Evolutionary conservation across 2,113 vertebrate species (phyloP).

Genomic region (Aspidoscelis tigris): DNA sequence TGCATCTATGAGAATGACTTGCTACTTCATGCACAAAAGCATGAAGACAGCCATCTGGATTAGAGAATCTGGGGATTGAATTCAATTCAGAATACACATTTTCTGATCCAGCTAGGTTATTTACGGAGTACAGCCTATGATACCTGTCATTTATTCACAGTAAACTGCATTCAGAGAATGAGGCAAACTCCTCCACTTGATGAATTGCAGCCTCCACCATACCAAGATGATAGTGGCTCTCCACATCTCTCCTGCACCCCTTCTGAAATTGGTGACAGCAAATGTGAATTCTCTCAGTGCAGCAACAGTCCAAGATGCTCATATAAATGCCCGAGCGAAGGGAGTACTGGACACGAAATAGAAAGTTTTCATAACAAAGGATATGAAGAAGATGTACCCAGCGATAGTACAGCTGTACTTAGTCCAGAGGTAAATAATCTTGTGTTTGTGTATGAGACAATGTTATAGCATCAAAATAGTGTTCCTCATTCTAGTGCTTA

Average conservation of each 20-base stretch:
- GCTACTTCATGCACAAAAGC: neutral
- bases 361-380: conserved; percentile 94
- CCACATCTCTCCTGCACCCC: conserved; percentile 94
- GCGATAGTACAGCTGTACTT: conserved; percentile 95
- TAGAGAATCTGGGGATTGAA: conserved; percentile 20
- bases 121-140: conserved; percentile 38
- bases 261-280: conserved; percentile 91
- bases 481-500: too few species aligned
- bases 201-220: conserved; percentile 94
- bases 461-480: too few species aligned
- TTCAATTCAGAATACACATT: neutral
- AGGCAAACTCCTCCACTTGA: conserved; percentile 93
- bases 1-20: neutral
- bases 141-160: conserved; percentile 77
- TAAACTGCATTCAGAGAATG: conserved; percentile 97
- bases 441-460: neutral
- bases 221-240: conserved; percentile 95
- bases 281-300: conserved; percentile 89
- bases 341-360: conserved; percentile 85
- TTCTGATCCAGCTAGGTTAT: neutral
- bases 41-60: neutral
- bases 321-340: conserved; percentile 92
- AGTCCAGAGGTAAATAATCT: conserved; percentile 89
- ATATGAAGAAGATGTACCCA: conserved; percentile 94
- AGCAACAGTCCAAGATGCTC: conserved; percentile 92